Evolutionary conservation across 1,140 invertebrate genomes (phyloP).

Genomic region (Calosoma granatense): DNA sequence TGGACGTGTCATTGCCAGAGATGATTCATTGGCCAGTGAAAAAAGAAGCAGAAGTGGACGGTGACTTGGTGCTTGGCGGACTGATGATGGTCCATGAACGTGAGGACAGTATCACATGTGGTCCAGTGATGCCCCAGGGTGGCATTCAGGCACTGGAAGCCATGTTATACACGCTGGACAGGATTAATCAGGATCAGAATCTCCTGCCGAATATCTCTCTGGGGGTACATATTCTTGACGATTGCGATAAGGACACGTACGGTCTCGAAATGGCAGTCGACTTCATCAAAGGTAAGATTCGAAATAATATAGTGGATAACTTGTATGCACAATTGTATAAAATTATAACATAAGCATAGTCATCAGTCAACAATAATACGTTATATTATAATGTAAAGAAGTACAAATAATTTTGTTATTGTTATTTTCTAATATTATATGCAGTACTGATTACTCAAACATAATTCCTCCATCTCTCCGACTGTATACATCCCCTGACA

Average conservation of each 20-base stretch:
- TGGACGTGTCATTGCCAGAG: neutral
- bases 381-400: too few relatives aligned
- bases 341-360: too few relatives aligned
- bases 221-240: slow-evolving; percentile 77
- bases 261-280: slow-evolving; percentile 86
- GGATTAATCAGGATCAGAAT: slow-evolving; percentile 50
- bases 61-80: slow-evolving; percentile 74
- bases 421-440: too few relatives aligned
- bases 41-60: slow-evolving; percentile 73
- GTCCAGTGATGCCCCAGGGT: slow-evolving; percentile 81
- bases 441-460: too few relatives aligned
- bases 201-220: slow-evolving; percentile 58
- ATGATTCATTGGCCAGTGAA: slow-evolving; percentile 68
- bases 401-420: too few relatives aligned
- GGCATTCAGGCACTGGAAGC: slow-evolving; percentile 75
- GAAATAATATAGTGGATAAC: too few relatives aligned
- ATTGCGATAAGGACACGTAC: slow-evolving; percentile 87
- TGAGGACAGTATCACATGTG: slow-evolving; percentile 67
- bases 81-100: slow-evolving; percentile 91
- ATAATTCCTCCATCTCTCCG: too few relatives aligned
- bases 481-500: too few relatives aligned
- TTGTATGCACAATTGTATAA: too few relatives aligned
- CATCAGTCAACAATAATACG: too few relatives aligned
- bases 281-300: slow-evolving; percentile 79
- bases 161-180: slow-evolving; percentile 79